Evolutionary conservation across 2,888 invertebrate species (phyloP), one percentile per base, ranked within the genome.

Genomic region (Sinodicranocentrus sp.): DNA sequence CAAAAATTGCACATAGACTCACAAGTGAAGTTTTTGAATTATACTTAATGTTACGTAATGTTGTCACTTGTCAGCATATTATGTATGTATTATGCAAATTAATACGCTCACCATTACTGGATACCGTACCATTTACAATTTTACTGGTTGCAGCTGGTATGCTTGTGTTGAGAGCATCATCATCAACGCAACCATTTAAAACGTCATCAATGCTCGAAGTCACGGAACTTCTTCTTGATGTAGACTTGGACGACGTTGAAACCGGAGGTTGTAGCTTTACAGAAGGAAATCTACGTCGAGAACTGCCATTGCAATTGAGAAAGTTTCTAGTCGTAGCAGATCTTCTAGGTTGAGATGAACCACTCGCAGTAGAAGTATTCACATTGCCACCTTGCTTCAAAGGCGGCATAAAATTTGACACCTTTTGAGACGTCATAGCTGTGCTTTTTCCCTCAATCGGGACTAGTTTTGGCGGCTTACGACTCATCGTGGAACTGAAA

Each of bases 91-190:
- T n/a, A n/a, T n/a, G n/a, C n/a, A n/a, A n/a, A n/a, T n/a, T n/a
- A n/a, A n/a, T n/a, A n/a, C n/a, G n/a, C 80, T 80, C 72, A 80
- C 80, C 80, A 19, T 80, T 80, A n/a, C n/a, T n/a, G 15, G 80
- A 43, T 28, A 80, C 65, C 72, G 72, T 80, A 44, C 80, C 80
- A 33, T 80, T 80, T 28, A 61, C 61, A 65, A 73, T 61, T 73
- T 80, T 80, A 17, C 21, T 63, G 33, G 33, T 10, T 15, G n/a
- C 6, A 43, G 61, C 19, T 48, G n/a, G 17, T 2, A 52, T 19
- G 19, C 21, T n/a, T 17, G 48, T 8, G 15, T 19, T 76, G 8
- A n/a, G 44, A 13, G 17, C 19, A 2, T 59, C 52, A 15, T 59
- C 71, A 25, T 17, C 43, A 19, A 5, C 70, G 39, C 71, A 70